Evolutionary conservation across 2,797 vertebrate species (phyloP).

Genomic region (Enoplosus armatus): DNA sequence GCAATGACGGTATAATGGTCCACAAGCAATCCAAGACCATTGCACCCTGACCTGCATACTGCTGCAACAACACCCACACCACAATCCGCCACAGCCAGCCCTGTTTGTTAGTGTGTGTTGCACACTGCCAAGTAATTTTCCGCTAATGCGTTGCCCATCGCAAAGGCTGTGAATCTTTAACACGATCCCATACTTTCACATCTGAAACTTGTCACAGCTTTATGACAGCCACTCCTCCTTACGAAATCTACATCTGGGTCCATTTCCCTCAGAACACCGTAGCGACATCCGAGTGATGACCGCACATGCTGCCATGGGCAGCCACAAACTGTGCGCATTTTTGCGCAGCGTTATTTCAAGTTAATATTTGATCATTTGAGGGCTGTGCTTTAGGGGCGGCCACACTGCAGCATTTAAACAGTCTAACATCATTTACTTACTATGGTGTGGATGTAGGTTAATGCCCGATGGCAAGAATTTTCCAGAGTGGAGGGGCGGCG

Average conservation of each 20-base stretch:
- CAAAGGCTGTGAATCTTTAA: slow-evolving; percentile 23
- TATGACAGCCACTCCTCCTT: slow-evolving; percentile 50
- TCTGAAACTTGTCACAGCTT: slow-evolving; percentile 61
- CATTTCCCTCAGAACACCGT: slow-evolving; percentile 43
- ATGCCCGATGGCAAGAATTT: slow-evolving; percentile 94
- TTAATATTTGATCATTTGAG: slow-evolving; percentile 34
- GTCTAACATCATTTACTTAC: slow-evolving; percentile 84
- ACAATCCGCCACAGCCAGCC: background rate
- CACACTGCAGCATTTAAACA: background rate
- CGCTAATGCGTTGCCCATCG: slow-evolving; percentile 30
- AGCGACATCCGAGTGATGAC: slow-evolving; percentile 39
- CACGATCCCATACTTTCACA: slow-evolving; percentile 38
- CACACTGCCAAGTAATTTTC: slow-evolving; percentile 53
- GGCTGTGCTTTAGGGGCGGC: background rate
- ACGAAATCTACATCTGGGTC: slow-evolving; percentile 27
- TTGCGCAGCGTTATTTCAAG: slow-evolving; percentile 53
- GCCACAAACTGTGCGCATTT: slow-evolving; percentile 42
- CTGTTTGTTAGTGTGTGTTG: slow-evolving; percentile 3
- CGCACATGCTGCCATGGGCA: slow-evolving; percentile 36
- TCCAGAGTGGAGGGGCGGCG: slow-evolving; percentile 90
- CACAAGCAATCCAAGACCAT: slow-evolving; percentile 59
- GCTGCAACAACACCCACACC: slow-evolving; percentile 58
- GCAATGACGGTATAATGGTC: slow-evolving; percentile 56
- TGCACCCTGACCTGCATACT: slow-evolving; percentile 65
- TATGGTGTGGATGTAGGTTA: slow-evolving; percentile 93